These are phyloP conservation scores for Amblyopsis hoosieri DNA, from an alignment of 2,797 vertebrate genomes.

Conservation along the genomic window DNA sequence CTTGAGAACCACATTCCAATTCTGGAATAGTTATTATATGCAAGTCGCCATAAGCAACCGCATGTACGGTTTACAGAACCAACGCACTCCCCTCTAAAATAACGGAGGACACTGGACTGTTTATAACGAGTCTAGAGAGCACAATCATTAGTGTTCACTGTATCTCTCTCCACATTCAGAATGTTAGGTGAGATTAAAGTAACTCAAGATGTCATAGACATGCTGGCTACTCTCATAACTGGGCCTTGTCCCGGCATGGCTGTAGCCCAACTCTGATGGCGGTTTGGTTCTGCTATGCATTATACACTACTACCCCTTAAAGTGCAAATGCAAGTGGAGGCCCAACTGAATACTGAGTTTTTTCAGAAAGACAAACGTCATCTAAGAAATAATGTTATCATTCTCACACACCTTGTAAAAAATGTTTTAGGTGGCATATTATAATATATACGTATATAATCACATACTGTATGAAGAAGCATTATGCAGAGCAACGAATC, in stretches of 20 bases:
- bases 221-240: slow-evolving; percentile 54
- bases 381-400: not conserved
- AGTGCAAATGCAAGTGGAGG: slow-evolving; percentile 32
- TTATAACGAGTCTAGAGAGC: slow-evolving; percentile 1
- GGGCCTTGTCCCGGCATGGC: slow-evolving; percentile 65
- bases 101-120: slow-evolving; percentile 14
- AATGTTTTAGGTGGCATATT: too few species aligned
- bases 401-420: not conserved
- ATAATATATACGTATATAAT: not conserved
- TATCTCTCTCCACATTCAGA: slow-evolving; percentile 21
- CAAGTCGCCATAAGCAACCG: slow-evolving; percentile 50
- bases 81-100: slow-evolving; percentile 30
- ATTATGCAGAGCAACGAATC: not conserved
- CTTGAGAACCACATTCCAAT: slow-evolving; percentile 67
- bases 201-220: slow-evolving; percentile 50
- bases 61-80: slow-evolving; percentile 41
- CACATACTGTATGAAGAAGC: too few species aligned
- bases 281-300: slow-evolving; percentile 55
- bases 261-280: slow-evolving; percentile 53
- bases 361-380: slow-evolving; percentile 7
- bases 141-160: slow-evolving; percentile 1
- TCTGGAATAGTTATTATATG: slow-evolving; percentile 67
- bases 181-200: slow-evolving; percentile 36
- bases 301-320: slow-evolving; percentile 37
- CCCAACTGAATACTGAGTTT: slow-evolving; percentile 24